Evolutionary conservation across 2,888 invertebrate species (phyloP).

Genomic region (Ophion ellenae): DNA sequence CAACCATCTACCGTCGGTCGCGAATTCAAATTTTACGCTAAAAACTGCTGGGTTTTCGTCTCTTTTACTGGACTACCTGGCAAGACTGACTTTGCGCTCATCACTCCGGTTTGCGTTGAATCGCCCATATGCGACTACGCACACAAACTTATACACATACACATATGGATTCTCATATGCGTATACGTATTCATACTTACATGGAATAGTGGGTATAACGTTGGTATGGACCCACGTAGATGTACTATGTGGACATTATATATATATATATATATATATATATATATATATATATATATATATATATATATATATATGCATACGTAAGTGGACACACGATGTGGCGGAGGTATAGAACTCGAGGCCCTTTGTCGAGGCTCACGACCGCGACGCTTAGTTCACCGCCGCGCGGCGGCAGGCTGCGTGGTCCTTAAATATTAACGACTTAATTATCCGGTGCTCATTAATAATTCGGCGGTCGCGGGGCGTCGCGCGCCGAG

Average conservation of each 20-base stretch:
- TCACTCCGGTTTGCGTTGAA: background rate
- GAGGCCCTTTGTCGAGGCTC: slow-evolving; percentile 67
- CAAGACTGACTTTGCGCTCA: too few species aligned
- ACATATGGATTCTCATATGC: background rate
- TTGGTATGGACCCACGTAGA: slow-evolving; percentile 18
- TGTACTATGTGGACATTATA: background rate
- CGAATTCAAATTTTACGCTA: too few species aligned
- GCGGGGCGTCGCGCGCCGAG: slow-evolving; percentile 71
- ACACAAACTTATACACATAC: too few species aligned
- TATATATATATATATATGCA: slow-evolving; percentile 41
- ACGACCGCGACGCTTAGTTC: slow-evolving; percentile 70
- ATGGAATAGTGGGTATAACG: slow-evolving; percentile 9
- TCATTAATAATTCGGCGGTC: slow-evolving; percentile 78
- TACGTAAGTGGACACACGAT: slow-evolving; percentile 41
- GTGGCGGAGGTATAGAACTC: slow-evolving; percentile 44
- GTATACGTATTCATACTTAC: background rate
- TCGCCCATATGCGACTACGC: background rate
- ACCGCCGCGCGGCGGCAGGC: slow-evolving; percentile 54
- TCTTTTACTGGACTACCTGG: too few species aligned
- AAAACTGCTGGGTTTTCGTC: too few species aligned
- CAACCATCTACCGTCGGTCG: too few species aligned
- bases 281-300: slow-evolving; percentile 23
- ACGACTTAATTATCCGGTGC: slow-evolving; percentile 80
- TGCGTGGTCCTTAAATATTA: slow-evolving; percentile 78
- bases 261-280: slow-evolving; percentile 42